Conservation (phyloP, 2,113 vertebrate genomes). For the Pavo muticus region DNA sequence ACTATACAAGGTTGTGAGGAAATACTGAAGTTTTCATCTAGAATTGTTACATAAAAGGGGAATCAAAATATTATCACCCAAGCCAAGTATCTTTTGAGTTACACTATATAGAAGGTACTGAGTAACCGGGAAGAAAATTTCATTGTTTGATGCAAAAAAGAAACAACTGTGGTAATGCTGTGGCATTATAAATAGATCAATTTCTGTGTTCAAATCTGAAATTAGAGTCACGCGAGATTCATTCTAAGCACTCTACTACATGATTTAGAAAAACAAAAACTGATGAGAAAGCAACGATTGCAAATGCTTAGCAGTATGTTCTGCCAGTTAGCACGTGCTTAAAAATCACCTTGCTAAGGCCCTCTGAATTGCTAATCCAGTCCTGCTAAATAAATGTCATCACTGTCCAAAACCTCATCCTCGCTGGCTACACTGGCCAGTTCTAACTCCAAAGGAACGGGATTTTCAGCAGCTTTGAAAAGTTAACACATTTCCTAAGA, state of each 20-base stretch:
- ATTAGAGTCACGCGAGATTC: not conserved
- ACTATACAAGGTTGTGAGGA: not conserved
- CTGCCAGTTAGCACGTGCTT: not conserved
- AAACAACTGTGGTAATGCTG: not conserved
- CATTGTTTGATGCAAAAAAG: not conserved
- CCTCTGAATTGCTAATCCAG: not conserved
- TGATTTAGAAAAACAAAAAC: not conserved
- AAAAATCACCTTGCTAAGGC: not conserved
- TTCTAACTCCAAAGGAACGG: not conserved
- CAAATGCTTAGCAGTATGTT: not conserved
- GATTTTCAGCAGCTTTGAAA: not conserved
- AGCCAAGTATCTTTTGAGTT: not conserved
- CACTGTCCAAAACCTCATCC: not conserved
- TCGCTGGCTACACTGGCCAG: not conserved
- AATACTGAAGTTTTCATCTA: not conserved
- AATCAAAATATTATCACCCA: slow-evolving; percentile 17
- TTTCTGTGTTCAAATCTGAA: not conserved
- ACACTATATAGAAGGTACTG: not conserved
- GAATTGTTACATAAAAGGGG: not conserved
- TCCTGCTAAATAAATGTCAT: not conserved
- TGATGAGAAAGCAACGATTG: not conserved
- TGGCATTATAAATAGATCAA: not conserved
- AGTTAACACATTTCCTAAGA: not conserved
- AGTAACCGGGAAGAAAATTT: not conserved
- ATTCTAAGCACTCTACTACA: not conserved